Evolutionary conservation across 2,888 invertebrate genomes (phyloP).

Genomic region (Ophioninae sp.): DNA sequence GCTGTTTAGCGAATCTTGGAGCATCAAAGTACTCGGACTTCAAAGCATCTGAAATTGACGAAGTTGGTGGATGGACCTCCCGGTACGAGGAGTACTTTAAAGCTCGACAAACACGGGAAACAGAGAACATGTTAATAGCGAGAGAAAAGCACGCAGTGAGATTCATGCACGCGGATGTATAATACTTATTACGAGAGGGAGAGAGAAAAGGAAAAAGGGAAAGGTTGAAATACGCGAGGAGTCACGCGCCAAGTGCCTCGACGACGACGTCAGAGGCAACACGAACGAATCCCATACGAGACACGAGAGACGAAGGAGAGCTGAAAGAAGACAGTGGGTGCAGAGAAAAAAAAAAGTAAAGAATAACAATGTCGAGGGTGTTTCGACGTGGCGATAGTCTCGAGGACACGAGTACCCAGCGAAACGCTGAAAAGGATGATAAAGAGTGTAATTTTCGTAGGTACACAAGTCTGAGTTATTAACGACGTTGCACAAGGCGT

Average conservation of each 20-base stretch:
- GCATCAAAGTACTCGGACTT: not conserved
- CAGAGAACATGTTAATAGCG: constrained; percentile 33
- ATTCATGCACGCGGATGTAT: not conserved
- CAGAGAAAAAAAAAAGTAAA: constrained; percentile 2
- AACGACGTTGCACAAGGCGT: constrained; percentile 63
- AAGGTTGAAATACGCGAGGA: not conserved
- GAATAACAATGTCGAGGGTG: constrained; percentile 28
- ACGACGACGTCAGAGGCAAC: constrained; percentile 25
- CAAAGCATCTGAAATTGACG: not conserved
- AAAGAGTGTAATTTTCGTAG: constrained; percentile 75
- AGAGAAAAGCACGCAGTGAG: constrained; percentile 40
- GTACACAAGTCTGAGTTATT: constrained; percentile 75
- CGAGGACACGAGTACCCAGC: constrained; percentile 40
- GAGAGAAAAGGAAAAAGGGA: not conserved
- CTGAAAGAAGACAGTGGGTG: constrained; percentile 51
- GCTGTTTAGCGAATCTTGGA: not conserved
- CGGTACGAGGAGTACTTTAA: constrained; percentile 41
- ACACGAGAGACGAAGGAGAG: constrained; percentile 9
- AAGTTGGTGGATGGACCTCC: not conserved
- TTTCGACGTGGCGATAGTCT: constrained; percentile 45
- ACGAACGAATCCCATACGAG: not conserved
- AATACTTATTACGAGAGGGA: constrained; percentile 17
- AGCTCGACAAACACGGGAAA: constrained; percentile 61
- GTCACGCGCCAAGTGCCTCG: constrained; percentile 34
- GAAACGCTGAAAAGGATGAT: constrained; percentile 65